A percentile compares a stretch with the other conserved stretches of the same genome.
These are phyloP conservation scores for Mobula hypostoma DNA, from an alignment of 2,113 vertebrate genomes.

Conservation along the genomic window DNA sequence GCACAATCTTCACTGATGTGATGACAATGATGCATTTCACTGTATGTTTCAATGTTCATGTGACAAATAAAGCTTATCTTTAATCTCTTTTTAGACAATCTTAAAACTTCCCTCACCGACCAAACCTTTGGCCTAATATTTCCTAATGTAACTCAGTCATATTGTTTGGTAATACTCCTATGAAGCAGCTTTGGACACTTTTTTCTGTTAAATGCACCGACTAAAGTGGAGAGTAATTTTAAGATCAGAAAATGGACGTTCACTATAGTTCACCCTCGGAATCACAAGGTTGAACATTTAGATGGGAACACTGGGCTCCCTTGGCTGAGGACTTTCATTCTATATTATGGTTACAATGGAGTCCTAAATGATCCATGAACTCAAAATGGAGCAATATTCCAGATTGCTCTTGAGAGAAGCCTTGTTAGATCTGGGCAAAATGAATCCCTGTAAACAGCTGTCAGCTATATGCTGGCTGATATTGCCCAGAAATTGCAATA, in stretches of 20 bases:
- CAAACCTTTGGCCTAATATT: not conserved
- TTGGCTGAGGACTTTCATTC: not conserved
- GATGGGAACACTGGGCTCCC: not conserved
- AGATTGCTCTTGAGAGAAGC: not conserved
- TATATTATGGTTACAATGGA: not conserved
- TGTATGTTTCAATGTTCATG: too few relatives aligned
- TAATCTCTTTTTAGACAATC: not conserved
- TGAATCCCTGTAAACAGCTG: not conserved
- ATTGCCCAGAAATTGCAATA: not conserved
- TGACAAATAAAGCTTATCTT: too few relatives aligned
- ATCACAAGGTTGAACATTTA: not conserved
- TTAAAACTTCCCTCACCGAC: not conserved
- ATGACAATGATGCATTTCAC: too few relatives aligned
- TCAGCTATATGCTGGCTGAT: not conserved
- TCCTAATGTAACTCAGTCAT: not conserved
- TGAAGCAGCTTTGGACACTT: not conserved
- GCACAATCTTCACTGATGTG: too few relatives aligned
- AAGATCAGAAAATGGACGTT: not conserved
- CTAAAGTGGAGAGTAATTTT: not conserved
- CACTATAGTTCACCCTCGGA: not conserved
- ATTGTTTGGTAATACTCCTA: not conserved
- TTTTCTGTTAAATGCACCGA: not conserved
- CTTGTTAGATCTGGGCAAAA: not conserved
- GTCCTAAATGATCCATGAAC: not conserved
- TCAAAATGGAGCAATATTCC: not conserved